A percentile compares a stretch with the other conserved stretches of the same genome.
These are phyloP conservation scores for Myodes glareolus DNA, from an alignment of 2,113 vertebrate species.

Conservation along the genomic window DNA sequence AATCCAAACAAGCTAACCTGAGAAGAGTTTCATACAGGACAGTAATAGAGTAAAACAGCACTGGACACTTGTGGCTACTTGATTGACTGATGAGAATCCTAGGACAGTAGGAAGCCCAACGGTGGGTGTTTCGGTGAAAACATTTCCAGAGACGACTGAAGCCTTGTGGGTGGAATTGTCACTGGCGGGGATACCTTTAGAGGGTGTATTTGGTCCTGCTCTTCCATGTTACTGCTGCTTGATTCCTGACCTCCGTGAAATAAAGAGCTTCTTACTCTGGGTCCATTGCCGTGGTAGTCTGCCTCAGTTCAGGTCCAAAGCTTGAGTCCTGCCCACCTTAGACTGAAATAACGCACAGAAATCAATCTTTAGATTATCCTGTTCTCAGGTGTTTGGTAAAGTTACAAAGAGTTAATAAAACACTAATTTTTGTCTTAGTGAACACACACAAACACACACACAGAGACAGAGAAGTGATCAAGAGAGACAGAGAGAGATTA, in stretches of 20 bases:
- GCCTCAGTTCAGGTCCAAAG: background rate
- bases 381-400: background rate
- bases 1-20: background rate
- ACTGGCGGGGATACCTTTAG: background rate
- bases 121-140: background rate
- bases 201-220: background rate
- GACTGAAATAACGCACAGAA: background rate
- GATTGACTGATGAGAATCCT: background rate
- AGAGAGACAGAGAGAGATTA: background rate
- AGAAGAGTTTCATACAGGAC: background rate
- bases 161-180: background rate
- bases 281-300: no score
- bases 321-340: background rate
- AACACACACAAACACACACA: background rate
- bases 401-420: background rate
- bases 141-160: background rate
- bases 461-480: background rate
- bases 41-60: background rate
- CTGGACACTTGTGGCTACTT: background rate
- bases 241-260: background rate
- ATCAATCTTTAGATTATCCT: background rate
- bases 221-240: background rate
- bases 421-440: background rate
- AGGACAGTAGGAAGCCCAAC: background rate
- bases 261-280: background rate